Base-by-base conservation (phyloP, 2,888 invertebrate genomes). In the Polyommatus icarus region DNA sequence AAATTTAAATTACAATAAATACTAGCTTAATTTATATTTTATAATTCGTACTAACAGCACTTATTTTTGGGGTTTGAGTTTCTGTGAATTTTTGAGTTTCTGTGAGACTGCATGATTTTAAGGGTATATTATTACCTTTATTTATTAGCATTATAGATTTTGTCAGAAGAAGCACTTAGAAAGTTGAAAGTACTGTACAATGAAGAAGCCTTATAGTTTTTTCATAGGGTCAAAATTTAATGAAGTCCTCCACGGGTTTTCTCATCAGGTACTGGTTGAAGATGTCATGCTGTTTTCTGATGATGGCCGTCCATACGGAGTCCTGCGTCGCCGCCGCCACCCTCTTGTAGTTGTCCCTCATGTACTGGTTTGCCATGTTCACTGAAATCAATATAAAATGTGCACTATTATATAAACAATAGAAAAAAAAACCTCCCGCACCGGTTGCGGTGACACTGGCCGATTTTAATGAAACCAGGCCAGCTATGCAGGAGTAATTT, bases 301-400 rank as follows among this genome's bases (percentile, higher is more conserved):
- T 40, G 40, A 72, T 72, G 36, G 72, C 72, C 72, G 72, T n/a
- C 72, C 72, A 72, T 40, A 72, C 72, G 10, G 72, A 72, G 72
- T 72, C 72, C 40, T 72, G 72, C 20, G 72, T 72, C 36, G 36
- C 7, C 10, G 72, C 8, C n/a, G 72, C 72, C 12, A 72, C 72
- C 8, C n/a, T n/a, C 72, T 72, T 72, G 40, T 72, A 72, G 40
- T 72, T 72, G 72, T 72, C 72, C 10, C 8, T 72, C 5, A 72
- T 40, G 10, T 72, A 72, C 40, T 72, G 72, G 40, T 72, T 72
- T 4, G 72, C 72, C 72, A 72, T 72, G 4, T 72, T 72, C 40
- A 72, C 72, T 72, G 72, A 1, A 72, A 40, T 20, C 8, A n/a
- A n/a, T n/a, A 12, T 57, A n/a, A 57, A 57, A n/a, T n/a, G n/a